Percentiles rank a stretch among this genome's conserved stretches.
Evolutionary conservation across 2,113 vertebrate genomes (phyloP).

Genomic region (Siniperca knerii): DNA sequence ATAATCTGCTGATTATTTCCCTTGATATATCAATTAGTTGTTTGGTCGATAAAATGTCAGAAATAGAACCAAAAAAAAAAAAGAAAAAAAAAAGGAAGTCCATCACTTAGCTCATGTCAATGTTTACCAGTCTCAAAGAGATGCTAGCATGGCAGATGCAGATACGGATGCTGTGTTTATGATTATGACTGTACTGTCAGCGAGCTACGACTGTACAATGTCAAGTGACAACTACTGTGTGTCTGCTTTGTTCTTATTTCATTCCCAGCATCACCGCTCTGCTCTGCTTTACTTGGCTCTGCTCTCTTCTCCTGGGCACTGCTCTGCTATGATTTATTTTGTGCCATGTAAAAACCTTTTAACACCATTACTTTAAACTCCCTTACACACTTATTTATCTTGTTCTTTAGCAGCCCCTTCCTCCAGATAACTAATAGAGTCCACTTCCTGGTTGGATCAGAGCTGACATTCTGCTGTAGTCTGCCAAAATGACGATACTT

Average conservation of each 20-base stretch:
- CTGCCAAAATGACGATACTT: conserved; percentile 15
- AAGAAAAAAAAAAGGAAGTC: too few species aligned
- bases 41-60: neutral
- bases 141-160: too few species aligned
- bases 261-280: conserved; percentile 5
- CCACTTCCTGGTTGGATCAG: conserved; percentile 21
- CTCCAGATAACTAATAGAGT: conserved; percentile 15
- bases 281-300: conserved; percentile 8
- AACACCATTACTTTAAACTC: conserved; percentile 35
- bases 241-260: conserved; percentile 18
- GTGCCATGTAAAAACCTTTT: conserved; percentile 7
- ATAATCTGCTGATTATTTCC: neutral
- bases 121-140: too few species aligned
- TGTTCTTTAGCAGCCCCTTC: neutral
- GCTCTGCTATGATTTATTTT: conserved; percentile 24
- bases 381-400: neutral
- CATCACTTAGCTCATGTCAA: too few species aligned
- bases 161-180: neutral
- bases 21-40: neutral
- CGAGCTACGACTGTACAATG: conserved; percentile 1
- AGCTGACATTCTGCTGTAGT: conserved; percentile 31
- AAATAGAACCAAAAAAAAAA: too few species aligned
- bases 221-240: conserved; percentile 22
- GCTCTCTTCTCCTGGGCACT: neutral
- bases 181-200: conserved; percentile 19